Evolutionary conservation across 2,888 invertebrate species (phyloP).

Genomic region (Tipula unca): DNA sequence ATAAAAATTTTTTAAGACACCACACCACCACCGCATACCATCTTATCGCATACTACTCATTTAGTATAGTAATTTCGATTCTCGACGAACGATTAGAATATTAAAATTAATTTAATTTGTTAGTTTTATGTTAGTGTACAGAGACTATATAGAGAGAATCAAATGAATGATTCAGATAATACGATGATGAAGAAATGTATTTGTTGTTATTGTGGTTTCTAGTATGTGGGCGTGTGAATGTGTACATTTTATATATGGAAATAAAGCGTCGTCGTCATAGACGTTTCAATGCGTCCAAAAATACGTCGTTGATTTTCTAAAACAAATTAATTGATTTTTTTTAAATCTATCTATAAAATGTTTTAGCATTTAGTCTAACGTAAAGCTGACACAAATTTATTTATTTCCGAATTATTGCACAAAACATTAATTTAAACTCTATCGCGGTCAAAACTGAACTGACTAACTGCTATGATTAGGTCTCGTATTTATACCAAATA

Average conservation of each 20-base stretch:
- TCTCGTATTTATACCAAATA: no score
- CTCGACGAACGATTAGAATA: not conserved
- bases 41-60: not conserved
- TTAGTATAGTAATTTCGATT: not conserved
- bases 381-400: no score
- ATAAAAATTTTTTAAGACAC: not conserved
- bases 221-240: not conserved
- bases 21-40: not conserved
- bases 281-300: not conserved
- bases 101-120: not conserved
- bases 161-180: not conserved
- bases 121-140: not conserved
- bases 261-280: not conserved
- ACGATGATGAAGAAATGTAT: not conserved
- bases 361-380: no score
- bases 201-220: not conserved
- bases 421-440: no score
- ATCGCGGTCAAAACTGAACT: no score
- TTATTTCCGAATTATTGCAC: no score
- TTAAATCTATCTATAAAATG: not conserved
- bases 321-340: not conserved
- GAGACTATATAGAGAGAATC: not conserved
- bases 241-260: not conserved
- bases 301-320: not conserved
- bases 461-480: no score